Conservation (phyloP, 2,113 vertebrate genomes). For the Drymodes brunneopygia region DNA sequence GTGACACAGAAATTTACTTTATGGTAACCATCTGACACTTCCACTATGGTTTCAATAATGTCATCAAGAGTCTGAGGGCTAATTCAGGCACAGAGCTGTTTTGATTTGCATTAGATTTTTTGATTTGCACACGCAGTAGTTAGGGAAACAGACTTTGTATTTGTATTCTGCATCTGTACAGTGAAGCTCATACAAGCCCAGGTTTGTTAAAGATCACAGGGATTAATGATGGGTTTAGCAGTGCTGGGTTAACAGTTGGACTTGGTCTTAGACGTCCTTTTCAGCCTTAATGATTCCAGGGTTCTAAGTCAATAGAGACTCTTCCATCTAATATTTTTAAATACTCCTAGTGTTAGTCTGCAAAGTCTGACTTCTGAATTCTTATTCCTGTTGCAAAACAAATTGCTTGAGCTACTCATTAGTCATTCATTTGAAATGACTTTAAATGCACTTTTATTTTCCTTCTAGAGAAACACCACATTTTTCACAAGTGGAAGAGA, state of each 20-base stretch:
- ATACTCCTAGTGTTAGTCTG: not conserved
- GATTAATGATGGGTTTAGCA: not conserved
- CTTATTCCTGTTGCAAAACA: not conserved
- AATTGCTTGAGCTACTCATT: not conserved
- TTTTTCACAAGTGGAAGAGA: not conserved
- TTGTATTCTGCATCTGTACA: not conserved
- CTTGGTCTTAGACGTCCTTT: not conserved
- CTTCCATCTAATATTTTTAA: not conserved
- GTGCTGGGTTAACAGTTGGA: not conserved
- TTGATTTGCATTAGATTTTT: not conserved
- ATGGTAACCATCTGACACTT: not conserved
- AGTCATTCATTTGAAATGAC: not conserved
- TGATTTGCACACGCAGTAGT: not conserved
- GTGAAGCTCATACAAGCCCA: not conserved
- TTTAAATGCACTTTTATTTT: not conserved
- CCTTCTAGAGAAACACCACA: not conserved
- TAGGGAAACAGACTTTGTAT: not conserved
- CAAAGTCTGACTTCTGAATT: not conserved
- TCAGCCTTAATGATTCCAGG: not conserved
- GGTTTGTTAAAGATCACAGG: not conserved
- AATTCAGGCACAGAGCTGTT: not conserved
- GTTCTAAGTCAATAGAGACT: not conserved
- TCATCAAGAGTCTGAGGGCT: not conserved
- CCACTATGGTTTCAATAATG: not conserved
- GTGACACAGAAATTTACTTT: not conserved